These are phyloP conservation scores for Drosophila sp. DNA, from an alignment of 1,140 invertebrate genomes.

Conservation along the genomic window DNA sequence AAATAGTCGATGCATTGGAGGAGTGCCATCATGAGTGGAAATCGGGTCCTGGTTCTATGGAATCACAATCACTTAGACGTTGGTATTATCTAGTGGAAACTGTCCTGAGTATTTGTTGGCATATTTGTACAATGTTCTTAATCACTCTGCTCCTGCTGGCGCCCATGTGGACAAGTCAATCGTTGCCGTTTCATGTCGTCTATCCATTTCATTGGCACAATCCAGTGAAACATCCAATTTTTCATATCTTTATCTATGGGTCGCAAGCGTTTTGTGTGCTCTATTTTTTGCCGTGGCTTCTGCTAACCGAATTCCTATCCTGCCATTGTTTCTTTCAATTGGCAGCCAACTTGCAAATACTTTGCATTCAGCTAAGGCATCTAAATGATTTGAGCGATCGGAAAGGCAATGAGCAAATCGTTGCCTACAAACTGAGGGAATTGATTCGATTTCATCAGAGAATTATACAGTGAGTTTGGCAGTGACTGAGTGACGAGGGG, in stretches of 20 bases:
- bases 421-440: conserved; percentile 19
- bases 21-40: conserved; percentile 1
- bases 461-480: conserved; percentile 33
- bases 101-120: conserved; percentile 6
- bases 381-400: neutral
- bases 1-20: conserved; percentile 36
- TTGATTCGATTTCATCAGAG: conserved; percentile 38
- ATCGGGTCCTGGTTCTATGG: neutral
- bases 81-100: conserved; percentile 16
- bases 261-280: conserved; percentile 6
- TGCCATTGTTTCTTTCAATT: conserved; percentile 39
- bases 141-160: conserved; percentile 13
- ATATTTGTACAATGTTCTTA: neutral
- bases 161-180: conserved; percentile 38
- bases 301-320: conserved; percentile 16
- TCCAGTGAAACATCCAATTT: conserved; percentile 24
- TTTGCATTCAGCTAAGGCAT: conserved; percentile 37
- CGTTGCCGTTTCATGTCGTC: conserved; percentile 41
- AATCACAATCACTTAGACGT: conserved; percentile 24
- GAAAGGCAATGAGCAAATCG: neutral
- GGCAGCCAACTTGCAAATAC: conserved; percentile 23
- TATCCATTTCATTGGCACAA: conserved; percentile 46
- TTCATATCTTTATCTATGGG: conserved; percentile 24
- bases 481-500: too few relatives aligned
- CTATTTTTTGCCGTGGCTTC: conserved; percentile 23